Evolutionary conservation across 2,797 vertebrate genomes (phyloP).

Genomic region (Brachymystax lenok): DNA sequence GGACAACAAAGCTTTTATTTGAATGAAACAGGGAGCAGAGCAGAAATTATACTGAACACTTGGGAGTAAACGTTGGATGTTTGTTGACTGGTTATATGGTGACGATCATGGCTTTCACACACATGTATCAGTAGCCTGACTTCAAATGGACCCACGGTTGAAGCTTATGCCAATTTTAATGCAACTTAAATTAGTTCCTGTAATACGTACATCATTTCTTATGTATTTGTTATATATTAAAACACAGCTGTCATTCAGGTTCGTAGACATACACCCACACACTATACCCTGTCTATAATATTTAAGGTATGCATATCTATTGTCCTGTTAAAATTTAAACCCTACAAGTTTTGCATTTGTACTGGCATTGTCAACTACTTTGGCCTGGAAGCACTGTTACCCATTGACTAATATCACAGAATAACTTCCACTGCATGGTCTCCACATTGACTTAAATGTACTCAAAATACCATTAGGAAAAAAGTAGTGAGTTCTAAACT

Average conservation of each 20-base stretch:
- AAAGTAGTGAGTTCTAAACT: constrained; percentile 47
- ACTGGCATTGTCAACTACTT: constrained; percentile 62
- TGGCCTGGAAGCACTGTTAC: constrained; percentile 66
- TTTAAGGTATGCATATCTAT: constrained; percentile 59
- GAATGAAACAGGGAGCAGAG: constrained; percentile 31
- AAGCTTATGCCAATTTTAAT: constrained; percentile 51
- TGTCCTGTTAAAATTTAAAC: constrained; percentile 50
- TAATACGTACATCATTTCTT: constrained; percentile 47
- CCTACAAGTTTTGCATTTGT: constrained; percentile 57
- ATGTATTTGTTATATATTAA: constrained; percentile 50
- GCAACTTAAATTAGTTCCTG: constrained; percentile 49
- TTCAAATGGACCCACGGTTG: constrained; percentile 55
- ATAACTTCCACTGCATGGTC: constrained; percentile 56
- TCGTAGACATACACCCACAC: constrained; percentile 54
- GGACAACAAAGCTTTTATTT: constrained; percentile 15
- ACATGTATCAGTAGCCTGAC: constrained; percentile 37
- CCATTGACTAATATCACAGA: constrained; percentile 59
- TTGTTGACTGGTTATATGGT: constrained; percentile 44
- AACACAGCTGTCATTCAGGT: constrained; percentile 49
- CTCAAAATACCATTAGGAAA: constrained; percentile 49
- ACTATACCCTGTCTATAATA: constrained; percentile 64
- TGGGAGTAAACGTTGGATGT: constrained; percentile 15
- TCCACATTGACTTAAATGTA: constrained; percentile 59
- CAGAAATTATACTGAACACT: constrained; percentile 19
- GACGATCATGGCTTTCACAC: constrained; percentile 34